phyloP scores from a whole-genome alignment of 53 echinoderm and acorn worm genomes.

The Echinometra lucunter region DNA sequence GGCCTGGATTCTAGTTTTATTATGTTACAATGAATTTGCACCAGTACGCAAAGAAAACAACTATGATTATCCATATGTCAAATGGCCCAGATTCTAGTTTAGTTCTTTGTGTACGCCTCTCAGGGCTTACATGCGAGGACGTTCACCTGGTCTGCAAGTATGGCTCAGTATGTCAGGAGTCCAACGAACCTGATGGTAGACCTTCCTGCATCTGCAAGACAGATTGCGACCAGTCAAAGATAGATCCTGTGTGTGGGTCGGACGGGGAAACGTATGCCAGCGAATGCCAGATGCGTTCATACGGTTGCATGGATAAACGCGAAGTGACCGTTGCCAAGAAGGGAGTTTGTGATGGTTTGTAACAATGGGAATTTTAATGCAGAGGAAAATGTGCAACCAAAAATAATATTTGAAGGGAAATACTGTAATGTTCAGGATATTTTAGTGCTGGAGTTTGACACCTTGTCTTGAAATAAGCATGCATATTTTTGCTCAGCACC shows the following conservation, averaged over 20 bases:
- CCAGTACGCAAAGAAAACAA: too few species aligned
- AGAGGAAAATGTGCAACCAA: not conserved
- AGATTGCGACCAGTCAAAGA: constrained; percentile 38
- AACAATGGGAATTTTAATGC: not conserved
- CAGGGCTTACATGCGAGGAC: constrained; percentile 74
- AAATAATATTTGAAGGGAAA: not conserved
- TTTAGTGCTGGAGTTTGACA: not conserved
- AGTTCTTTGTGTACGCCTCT: not conserved
- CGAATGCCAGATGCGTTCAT: constrained; percentile 68
- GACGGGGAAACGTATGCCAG: constrained; percentile 75
- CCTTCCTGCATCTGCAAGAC: constrained; percentile 63
- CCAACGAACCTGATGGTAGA: not conserved
- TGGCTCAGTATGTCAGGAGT: constrained; percentile 70
- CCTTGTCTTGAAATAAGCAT: not conserved
- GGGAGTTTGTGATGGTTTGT: constrained; percentile 63
- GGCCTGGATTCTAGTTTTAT: too few species aligned
- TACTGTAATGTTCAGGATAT: not conserved
- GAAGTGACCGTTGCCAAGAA: constrained; percentile 50
- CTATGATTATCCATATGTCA: too few species aligned
- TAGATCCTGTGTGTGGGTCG: constrained; percentile 74
- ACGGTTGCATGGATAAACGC: constrained; percentile 62
- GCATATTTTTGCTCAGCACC: not conserved
- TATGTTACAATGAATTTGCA: too few species aligned
- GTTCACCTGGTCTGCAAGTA: constrained; percentile 54
- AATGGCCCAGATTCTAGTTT: not conserved